Evolutionary conservation across 2,797 vertebrate species (phyloP).

Genomic region (Nannoperca australis): DNA sequence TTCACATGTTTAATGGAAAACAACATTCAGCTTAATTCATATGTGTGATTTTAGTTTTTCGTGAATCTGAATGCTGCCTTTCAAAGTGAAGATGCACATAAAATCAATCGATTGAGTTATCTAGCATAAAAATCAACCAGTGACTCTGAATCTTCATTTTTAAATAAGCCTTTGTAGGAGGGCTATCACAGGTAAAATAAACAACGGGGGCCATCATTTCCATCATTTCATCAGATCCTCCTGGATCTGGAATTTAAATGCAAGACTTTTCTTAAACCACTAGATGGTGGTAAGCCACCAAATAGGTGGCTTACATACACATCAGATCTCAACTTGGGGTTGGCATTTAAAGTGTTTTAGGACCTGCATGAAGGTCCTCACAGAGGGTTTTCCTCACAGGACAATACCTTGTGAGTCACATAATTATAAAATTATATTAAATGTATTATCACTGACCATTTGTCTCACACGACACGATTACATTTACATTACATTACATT

Average conservation of each 20-base stretch:
- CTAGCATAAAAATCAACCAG: no score
- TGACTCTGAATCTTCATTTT: background rate
- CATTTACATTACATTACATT: no score
- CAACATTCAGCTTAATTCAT: background rate
- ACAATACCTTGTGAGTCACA: background rate
- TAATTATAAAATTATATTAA: background rate
- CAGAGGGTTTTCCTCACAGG: background rate
- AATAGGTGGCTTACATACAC: background rate
- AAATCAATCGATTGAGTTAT: background rate
- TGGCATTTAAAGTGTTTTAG: background rate
- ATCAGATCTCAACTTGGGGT: background rate
- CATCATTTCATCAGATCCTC: no score
- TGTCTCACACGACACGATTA: background rate
- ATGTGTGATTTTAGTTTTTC: background rate
- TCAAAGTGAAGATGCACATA: background rate
- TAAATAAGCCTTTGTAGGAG: background rate
- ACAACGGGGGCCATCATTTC: background rate
- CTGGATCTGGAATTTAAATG: background rate
- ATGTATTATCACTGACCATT: background rate
- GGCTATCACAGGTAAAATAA: background rate
- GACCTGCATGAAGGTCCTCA: background rate
- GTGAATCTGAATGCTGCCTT: background rate
- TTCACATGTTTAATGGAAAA: background rate
- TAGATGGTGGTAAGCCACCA: no score
- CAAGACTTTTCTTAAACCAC: slow-evolving; percentile 43